These are phyloP conservation scores for Stictocephala bisonia DNA, from an alignment of 2,888 invertebrate genomes.

Conservation along the genomic window DNA sequence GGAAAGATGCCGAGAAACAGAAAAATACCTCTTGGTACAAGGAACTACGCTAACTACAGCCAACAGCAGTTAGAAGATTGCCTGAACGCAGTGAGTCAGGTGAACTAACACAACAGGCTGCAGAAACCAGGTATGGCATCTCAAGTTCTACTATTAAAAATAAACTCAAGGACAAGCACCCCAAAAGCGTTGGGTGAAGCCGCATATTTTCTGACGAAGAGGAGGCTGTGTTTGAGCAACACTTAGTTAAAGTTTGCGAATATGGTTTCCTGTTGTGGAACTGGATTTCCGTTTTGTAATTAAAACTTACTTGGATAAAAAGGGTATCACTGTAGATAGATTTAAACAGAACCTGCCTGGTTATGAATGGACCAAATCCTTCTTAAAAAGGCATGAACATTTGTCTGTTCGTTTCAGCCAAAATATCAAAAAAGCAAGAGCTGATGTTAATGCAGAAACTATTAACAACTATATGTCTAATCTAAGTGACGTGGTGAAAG, in stretches of 20 bases:
- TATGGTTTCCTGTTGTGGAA: slow-evolving; percentile 58
- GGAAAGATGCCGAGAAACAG: neutral
- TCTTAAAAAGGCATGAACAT: slow-evolving; percentile 52
- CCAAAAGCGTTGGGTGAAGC: slow-evolving; percentile 33
- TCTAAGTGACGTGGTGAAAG: slow-evolving; percentile 31
- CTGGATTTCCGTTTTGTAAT: slow-evolving; percentile 44
- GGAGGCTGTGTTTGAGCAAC: slow-evolving; percentile 55
- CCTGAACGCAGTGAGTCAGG: too few species aligned
- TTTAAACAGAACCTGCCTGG: slow-evolving; percentile 59
- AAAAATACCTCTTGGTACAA: slow-evolving; percentile 46
- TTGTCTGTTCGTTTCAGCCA: slow-evolving; percentile 49
- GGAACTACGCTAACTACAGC: slow-evolving; percentile 49
- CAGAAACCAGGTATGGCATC: slow-evolving; percentile 47
- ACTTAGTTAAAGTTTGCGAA: slow-evolving; percentile 52
- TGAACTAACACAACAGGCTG: slow-evolving; percentile 49
- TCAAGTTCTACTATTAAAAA: slow-evolving; percentile 52
- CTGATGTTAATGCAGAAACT: slow-evolving; percentile 48
- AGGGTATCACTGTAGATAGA: slow-evolving; percentile 45
- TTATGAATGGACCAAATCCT: slow-evolving; percentile 55
- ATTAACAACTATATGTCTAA: slow-evolving; percentile 53
- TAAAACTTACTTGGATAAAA: slow-evolving; percentile 44
- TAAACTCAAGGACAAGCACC: slow-evolving; percentile 51
- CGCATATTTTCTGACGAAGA: slow-evolving; percentile 54
- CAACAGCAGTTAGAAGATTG: slow-evolving; percentile 43
- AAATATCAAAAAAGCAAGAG: slow-evolving; percentile 57